Conservation (phyloP, 2,888 invertebrate species). For the Heliconius aoede region DNA sequence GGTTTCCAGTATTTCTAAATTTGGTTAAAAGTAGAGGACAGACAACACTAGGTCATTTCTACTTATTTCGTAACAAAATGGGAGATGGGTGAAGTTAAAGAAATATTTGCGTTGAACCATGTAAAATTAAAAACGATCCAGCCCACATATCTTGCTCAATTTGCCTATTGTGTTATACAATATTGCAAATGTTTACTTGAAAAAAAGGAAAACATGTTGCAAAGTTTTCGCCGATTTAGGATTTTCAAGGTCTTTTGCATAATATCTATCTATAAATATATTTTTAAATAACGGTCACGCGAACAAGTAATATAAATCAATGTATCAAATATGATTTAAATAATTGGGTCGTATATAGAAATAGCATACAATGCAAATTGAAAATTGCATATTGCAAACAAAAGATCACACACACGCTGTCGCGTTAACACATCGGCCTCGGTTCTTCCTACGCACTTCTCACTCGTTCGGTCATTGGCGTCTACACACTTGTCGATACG, state of each 20-base stretch:
- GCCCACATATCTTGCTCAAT: slow-evolving; percentile 7
- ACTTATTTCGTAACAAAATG: background rate
- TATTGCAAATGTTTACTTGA: slow-evolving; percentile 27
- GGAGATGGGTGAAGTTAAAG: background rate
- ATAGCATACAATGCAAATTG: slow-evolving; percentile 66
- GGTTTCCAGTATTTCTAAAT: background rate
- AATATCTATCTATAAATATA: slow-evolving; percentile 5
- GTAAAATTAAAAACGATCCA: slow-evolving; percentile 6
- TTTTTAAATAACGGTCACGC: background rate
- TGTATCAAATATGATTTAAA: slow-evolving; percentile 21
- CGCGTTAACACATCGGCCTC: slow-evolving; percentile 69
- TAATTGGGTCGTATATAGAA: slow-evolving; percentile 48
- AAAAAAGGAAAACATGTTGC: slow-evolving; percentile 20
- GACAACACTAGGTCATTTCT: too few relatives aligned
- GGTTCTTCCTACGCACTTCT: slow-evolving; percentile 67
- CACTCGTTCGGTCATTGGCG: slow-evolving; percentile 72
- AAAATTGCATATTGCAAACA: slow-evolving; percentile 68
- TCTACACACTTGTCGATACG: slow-evolving; percentile 48
- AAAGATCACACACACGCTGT: slow-evolving; percentile 61
- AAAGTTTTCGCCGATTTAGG: slow-evolving; percentile 16
- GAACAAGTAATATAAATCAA: slow-evolving; percentile 2
- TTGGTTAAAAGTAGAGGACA: background rate
- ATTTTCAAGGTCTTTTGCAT: slow-evolving; percentile 20
- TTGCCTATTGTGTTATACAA: background rate
- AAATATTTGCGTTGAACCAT: background rate